Percentiles rank a stretch among this genome's conserved stretches.
Conservation (phyloP, 2,888 invertebrate genomes). For the Pseudococcus viburni region DNA sequence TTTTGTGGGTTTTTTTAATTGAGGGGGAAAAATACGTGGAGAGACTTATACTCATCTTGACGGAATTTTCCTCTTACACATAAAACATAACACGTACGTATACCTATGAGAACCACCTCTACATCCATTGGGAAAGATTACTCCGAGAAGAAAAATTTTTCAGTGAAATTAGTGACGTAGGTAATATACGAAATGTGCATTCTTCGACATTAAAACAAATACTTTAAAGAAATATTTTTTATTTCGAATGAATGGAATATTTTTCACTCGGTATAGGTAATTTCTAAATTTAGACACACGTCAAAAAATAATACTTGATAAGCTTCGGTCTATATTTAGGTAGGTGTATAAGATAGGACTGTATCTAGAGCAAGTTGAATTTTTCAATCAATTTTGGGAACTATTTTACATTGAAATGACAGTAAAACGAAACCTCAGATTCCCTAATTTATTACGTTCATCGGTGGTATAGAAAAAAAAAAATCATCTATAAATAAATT, state of each 20-base stretch:
- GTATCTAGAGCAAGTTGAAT: neutral
- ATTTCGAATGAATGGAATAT: neutral
- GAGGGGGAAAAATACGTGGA: too few relatives aligned
- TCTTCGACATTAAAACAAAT: conserved; percentile 5
- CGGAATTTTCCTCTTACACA: neutral
- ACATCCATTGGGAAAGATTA: neutral
- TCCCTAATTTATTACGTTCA: neutral
- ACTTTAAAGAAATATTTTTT: neutral
- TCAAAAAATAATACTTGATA: neutral
- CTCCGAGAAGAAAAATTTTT: neutral
- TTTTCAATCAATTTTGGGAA: conserved; percentile 3
- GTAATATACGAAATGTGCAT: conserved; percentile 7
- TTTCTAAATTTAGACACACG: neutral
- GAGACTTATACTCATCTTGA: too few relatives aligned
- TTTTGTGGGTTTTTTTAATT: too few relatives aligned
- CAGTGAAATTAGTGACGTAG: conserved; percentile 20
- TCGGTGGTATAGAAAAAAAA: neutral
- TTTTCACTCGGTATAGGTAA: neutral
- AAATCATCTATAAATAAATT: neutral
- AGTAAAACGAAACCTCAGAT: neutral
- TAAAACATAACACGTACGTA: neutral
- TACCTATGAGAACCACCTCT: neutral
- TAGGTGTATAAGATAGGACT: too few relatives aligned
- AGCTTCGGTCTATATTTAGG: neutral
- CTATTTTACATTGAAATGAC: neutral